Evolutionary conservation across 2,113 vertebrate species (phyloP).

Genomic region (human (Homo sapiens)): DNA sequence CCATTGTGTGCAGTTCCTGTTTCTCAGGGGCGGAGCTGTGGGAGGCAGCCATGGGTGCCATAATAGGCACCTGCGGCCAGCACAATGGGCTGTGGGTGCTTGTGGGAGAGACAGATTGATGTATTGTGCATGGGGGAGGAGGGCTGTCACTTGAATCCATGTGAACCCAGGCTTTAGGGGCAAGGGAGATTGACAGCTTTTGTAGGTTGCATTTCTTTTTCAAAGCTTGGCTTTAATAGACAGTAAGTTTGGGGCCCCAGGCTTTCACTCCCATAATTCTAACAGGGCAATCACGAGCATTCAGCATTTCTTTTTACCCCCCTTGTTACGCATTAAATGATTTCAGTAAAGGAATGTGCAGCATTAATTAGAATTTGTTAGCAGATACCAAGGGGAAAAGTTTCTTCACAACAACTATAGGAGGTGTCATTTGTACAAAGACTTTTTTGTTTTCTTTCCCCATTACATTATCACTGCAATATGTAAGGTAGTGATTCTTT

Average conservation of each 20-base stretch:
- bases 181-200: slow-evolving; percentile 99
- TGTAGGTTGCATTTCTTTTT: slow-evolving; percentile 94
- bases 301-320: slow-evolving; percentile 87
- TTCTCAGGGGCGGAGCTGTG: slow-evolving; percentile 92
- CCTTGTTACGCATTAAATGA: slow-evolving; percentile 99
- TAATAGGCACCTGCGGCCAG: slow-evolving; percentile 96
- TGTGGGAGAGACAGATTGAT: slow-evolving; percentile 98
- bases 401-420: slow-evolving; percentile 97
- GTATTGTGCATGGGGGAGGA: slow-evolving; percentile 95
- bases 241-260: slow-evolving; percentile 92
- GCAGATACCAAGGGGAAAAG: slow-evolving; percentile 95
- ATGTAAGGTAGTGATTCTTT: slow-evolving; percentile 99
- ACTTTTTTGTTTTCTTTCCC: slow-evolving; percentile 95
- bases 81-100: slow-evolving; percentile 97
- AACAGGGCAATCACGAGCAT: slow-evolving; percentile 88
- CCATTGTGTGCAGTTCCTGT: slow-evolving; percentile 94
- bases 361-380: slow-evolving; percentile 99
- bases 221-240: slow-evolving; percentile 98
- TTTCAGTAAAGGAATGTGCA: slow-evolving; percentile 96
- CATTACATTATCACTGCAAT: slow-evolving; percentile 98
- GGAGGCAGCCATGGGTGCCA: slow-evolving; percentile 93
- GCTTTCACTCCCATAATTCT: slow-evolving; percentile 89
- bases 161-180: slow-evolving; percentile 97
- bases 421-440: slow-evolving; percentile 98
- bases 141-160: slow-evolving; percentile 98